Evolutionary conservation across 2,797 vertebrate species (phyloP).

Genomic region (Anguilla megastoma): DNA sequence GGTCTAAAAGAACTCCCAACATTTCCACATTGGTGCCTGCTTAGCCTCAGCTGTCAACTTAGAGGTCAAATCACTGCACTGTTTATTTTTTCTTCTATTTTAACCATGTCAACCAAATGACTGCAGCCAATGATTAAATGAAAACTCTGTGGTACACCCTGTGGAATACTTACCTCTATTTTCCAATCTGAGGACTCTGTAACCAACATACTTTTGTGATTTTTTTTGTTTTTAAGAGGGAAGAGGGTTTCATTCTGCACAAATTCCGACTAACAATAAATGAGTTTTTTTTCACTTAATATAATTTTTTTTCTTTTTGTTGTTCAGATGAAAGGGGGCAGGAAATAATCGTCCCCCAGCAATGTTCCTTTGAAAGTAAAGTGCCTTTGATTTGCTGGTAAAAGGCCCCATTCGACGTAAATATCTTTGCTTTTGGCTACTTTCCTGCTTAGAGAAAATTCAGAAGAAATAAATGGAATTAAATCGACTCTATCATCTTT

Average conservation of each 20-base stretch:
- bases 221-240: not conserved
- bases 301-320: constrained; percentile 34
- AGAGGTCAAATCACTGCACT: constrained; percentile 18
- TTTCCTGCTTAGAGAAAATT: constrained; percentile 35
- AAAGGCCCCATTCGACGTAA: constrained; percentile 39
- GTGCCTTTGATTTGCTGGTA: constrained; percentile 40
- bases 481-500: constrained; percentile 36
- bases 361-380: constrained; percentile 35
- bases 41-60: constrained; percentile 14
- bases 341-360: constrained; percentile 1
- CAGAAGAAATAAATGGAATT: constrained; percentile 37
- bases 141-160: not conserved
- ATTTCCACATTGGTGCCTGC: not conserved
- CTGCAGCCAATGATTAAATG: constrained; percentile 15
- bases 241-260: constrained; percentile 15
- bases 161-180: constrained; percentile 7
- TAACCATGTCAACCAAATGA: constrained; percentile 9
- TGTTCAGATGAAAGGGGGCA: not conserved
- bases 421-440: constrained; percentile 36
- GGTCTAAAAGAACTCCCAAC: constrained; percentile 9
- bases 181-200: not conserved
- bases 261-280: constrained; percentile 22
- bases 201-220: not conserved
- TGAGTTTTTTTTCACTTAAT: constrained; percentile 10
- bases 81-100: constrained; percentile 19